Base-by-base conservation (phyloP, 1,140 invertebrate species). In the Zaprionus ornatus region DNA sequence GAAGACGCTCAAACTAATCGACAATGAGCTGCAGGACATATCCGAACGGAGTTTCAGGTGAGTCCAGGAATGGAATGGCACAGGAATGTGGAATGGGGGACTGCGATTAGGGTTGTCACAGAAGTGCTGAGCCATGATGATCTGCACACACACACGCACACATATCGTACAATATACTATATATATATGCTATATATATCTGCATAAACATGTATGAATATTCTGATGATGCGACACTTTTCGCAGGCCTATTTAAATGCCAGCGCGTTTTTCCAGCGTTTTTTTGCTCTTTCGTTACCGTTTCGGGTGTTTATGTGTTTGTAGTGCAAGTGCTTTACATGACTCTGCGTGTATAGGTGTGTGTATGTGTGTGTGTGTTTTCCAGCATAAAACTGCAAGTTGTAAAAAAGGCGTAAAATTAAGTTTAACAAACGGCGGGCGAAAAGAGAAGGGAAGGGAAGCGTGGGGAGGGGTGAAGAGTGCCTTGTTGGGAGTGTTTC, bases 1-100 rank as follows among this genome's bases (percentile, higher is more conserved):
- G 32, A 93, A 94, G 75, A 94, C 93, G 25, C 81, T 95, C 7
- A 92, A 94, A 69, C 90, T 95, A 66, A 94, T 94, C 91, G 94
- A 94, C 82, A 94, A 94, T 79, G 92, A 93, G 79, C 92, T 95
- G 55, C 91, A 93, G 72, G 91, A 92, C 67, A 92, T 93, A 57
- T 92, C 92, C n/a, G 90, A 93, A 54, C 76, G 86, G 48, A 93
- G 92, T 76, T 92, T 93, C 75, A 93, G 91, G 92, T 92, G 80
- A 92, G 90, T 90, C 10, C 17, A 40, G 48, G 59, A 55, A 23
- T 9, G 12, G 37, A 37, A 15, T 15, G n/a, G 9, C 6, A 1
- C 25, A 15, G 9, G 23, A 12, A 15, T n/a, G n/a, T n/a, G 37
- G 5, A 12, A 4, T 27, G 27, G 19, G 21, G 29, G 15, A 27